Conservation (phyloP, 2,888 invertebrate genomes). For the Phyllotreta striolata region DNA sequence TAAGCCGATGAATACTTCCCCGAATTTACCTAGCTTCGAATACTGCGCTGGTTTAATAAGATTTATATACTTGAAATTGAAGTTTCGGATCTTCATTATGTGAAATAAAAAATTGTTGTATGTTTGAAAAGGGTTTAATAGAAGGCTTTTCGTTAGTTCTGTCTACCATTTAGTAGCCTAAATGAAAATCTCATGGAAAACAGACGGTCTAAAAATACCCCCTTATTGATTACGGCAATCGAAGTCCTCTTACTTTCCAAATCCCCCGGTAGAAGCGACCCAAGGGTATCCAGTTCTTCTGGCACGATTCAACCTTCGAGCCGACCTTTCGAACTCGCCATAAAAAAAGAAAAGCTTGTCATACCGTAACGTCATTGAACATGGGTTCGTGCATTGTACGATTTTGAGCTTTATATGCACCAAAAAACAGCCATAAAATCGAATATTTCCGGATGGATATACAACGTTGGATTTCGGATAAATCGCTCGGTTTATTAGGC, state of each 20-base stretch:
- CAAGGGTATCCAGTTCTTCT: slow-evolving; percentile 13
- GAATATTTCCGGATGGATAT: too few relatives aligned
- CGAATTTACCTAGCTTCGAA: too few relatives aligned
- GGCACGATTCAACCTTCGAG: slow-evolving; percentile 19
- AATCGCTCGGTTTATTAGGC: too few relatives aligned
- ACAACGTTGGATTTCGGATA: too few relatives aligned
- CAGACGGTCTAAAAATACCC: slow-evolving; percentile 10
- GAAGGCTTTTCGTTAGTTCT: neutral
- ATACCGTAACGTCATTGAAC: slow-evolving; percentile 27
- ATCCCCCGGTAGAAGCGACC: slow-evolving; percentile 16
- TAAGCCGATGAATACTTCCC: too few relatives aligned
- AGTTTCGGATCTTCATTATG: too few relatives aligned
- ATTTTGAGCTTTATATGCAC: slow-evolving; percentile 28
- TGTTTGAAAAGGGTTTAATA: too few relatives aligned
- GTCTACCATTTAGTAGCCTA: neutral
- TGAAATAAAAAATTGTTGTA: too few relatives aligned
- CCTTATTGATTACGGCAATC: slow-evolving; percentile 20
- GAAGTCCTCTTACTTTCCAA: slow-evolving; percentile 17
- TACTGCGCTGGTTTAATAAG: too few relatives aligned
- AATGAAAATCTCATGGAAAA: slow-evolving; percentile 16
- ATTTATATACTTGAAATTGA: too few relatives aligned
- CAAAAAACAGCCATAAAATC: slow-evolving; percentile 7
- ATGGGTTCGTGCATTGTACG: slow-evolving; percentile 27
- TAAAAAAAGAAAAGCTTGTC: slow-evolving; percentile 28
- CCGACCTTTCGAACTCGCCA: slow-evolving; percentile 24